A percentile compares a stretch with the other conserved stretches of the same genome.
These are phyloP conservation scores for Clunio marinus DNA, from an alignment of 2,888 invertebrate genomes.

Conservation along the genomic window DNA sequence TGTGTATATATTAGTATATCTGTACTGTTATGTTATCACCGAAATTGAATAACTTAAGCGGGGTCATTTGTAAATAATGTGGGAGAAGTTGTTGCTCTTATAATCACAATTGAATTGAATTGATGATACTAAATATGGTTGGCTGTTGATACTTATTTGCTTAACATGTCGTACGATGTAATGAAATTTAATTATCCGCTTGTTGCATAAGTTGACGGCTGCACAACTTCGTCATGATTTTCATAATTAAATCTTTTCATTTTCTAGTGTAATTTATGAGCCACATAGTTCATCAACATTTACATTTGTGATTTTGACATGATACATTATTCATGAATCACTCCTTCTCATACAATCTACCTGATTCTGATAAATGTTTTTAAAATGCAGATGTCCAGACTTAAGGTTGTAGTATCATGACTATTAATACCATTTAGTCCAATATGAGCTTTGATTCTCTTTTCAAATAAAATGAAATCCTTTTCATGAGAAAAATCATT, in stretches of 20 bases:
- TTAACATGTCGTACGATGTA: background rate
- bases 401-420: slow-evolving; percentile 13
- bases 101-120: slow-evolving; percentile 33
- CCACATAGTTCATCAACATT: no score
- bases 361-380: slow-evolving; percentile 1
- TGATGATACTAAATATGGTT: slow-evolving; percentile 6
- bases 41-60: slow-evolving; percentile 16
- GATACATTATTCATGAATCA: slow-evolving; percentile 17
- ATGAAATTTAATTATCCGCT: slow-evolving; percentile 9
- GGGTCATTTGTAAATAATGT: slow-evolving; percentile 33
- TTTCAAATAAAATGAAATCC: no score
- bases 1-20: background rate
- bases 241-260: slow-evolving; percentile 14
- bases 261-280: background rate
- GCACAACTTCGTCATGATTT: background rate
- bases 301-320: no score
- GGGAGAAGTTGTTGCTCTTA: background rate
- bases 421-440: background rate
- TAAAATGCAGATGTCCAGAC: slow-evolving; percentile 27
- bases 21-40: slow-evolving; percentile 11
- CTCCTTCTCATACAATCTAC: no score
- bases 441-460: background rate
- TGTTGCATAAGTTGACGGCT: slow-evolving; percentile 11
- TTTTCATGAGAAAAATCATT: no score
- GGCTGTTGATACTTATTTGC: no score